These are phyloP conservation scores for Gastrophysa polygoni DNA, from an alignment of 2,888 invertebrate species.

Conservation along the genomic window DNA sequence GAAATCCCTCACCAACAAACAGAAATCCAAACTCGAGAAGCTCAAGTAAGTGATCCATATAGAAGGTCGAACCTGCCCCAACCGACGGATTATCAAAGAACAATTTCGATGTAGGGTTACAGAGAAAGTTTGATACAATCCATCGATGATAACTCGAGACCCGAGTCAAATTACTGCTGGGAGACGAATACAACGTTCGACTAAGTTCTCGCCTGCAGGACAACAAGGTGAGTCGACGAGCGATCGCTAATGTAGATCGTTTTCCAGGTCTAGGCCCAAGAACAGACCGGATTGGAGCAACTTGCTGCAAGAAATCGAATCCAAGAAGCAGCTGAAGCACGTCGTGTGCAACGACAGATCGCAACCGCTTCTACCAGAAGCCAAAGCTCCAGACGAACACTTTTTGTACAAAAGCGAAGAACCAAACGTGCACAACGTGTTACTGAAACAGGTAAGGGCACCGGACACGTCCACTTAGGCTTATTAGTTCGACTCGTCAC, in stretches of 20 bases:
- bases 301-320: slow-evolving; percentile 91
- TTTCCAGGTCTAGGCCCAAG: slow-evolving; percentile 69
- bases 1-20: slow-evolving; percentile 63
- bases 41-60: slow-evolving; percentile 61
- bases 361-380: slow-evolving; percentile 61
- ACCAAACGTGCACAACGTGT: slow-evolving; percentile 77
- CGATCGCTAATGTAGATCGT: neutral
- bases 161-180: too few species aligned
- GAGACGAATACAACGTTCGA: too few species aligned
- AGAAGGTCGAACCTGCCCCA: too few species aligned
- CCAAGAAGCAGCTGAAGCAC: slow-evolving; percentile 77
- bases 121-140: too few species aligned
- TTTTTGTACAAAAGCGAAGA: slow-evolving; percentile 90
- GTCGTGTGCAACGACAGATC: slow-evolving; percentile 86
- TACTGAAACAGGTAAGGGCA: slow-evolving; percentile 66
- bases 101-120: too few species aligned
- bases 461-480: neutral
- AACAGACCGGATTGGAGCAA: slow-evolving; percentile 87
- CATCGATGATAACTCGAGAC: too few species aligned
- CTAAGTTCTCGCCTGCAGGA: too few species aligned
- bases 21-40: slow-evolving; percentile 72
- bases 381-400: slow-evolving; percentile 71
- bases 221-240: too few species aligned
- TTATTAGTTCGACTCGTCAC: too few species aligned
- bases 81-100: too few species aligned